Evolutionary conservation across 2,113 vertebrate species (phyloP).

Genomic region (Pseudorhombus dupliciocellatus): DNA sequence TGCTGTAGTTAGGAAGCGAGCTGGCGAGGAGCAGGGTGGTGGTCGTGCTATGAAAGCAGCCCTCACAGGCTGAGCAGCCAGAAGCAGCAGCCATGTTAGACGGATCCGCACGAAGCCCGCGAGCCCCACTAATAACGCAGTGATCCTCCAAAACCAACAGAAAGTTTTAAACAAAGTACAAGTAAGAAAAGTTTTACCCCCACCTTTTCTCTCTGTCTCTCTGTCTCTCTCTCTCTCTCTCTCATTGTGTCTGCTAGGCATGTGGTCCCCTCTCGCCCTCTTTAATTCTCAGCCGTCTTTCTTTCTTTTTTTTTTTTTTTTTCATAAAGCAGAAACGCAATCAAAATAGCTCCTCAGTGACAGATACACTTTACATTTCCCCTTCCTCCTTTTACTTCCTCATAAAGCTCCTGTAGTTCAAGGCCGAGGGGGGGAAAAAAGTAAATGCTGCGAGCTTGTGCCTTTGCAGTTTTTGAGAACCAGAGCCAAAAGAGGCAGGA

Average conservation of each 20-base stretch:
- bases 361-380: slow-evolving; percentile 68
- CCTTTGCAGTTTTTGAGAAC: slow-evolving; percentile 81
- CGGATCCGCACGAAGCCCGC: slow-evolving; percentile 39
- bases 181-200: slow-evolving; percentile 78
- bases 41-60: slow-evolving; percentile 57
- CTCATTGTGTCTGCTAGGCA: slow-evolving; percentile 69
- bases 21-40: slow-evolving; percentile 69
- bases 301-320: not conserved
- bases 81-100: slow-evolving; percentile 75
- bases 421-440: slow-evolving; percentile 71
- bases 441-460: slow-evolving; percentile 80
- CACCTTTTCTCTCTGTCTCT: slow-evolving; percentile 80
- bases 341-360: slow-evolving; percentile 64
- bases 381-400: slow-evolving; percentile 69
- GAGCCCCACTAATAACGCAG: slow-evolving; percentile 38
- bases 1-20: slow-evolving; percentile 43
- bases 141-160: slow-evolving; percentile 38
- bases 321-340: slow-evolving; percentile 54
- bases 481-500: slow-evolving; percentile 86
- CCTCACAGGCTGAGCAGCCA: slow-evolving; percentile 51
- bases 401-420: slow-evolving; percentile 68
- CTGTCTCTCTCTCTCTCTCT: slow-evolving; percentile 40
- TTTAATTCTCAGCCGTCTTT: slow-evolving; percentile 55
- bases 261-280: slow-evolving; percentile 71
- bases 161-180: slow-evolving; percentile 63